Conservation (phyloP, 2,113 vertebrate species). For the Elachura formosa region DNA sequence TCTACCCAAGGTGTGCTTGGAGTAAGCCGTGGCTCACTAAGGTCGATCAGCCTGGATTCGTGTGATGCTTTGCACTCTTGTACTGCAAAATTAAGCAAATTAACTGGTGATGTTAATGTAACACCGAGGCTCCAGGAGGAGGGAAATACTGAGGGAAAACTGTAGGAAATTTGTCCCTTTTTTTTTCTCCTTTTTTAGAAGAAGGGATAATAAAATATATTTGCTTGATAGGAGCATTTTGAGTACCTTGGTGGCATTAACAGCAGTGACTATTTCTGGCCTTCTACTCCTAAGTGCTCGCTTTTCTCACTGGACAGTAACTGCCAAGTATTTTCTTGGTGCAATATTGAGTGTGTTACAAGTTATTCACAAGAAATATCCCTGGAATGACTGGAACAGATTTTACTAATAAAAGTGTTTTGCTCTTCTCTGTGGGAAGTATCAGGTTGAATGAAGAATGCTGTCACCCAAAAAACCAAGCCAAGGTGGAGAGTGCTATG, state of each 20-base stretch:
- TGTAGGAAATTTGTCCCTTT: not conserved
- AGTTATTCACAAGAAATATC: not conserved
- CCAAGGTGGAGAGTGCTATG: not conserved
- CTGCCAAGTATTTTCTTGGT: constrained; percentile 11
- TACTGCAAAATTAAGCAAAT: not conserved
- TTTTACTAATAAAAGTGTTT: not conserved
- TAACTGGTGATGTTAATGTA: not conserved
- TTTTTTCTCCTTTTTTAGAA: not conserved
- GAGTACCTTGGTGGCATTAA: not conserved
- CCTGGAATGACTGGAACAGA: not conserved
- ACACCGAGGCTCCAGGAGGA: not conserved
- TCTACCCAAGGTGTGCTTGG: not conserved
- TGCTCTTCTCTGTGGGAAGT: not conserved
- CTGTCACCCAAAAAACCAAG: not conserved
- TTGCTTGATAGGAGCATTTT: not conserved
- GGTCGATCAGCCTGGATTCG: not conserved
- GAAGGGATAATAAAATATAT: not conserved
- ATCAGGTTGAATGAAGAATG: not conserved
- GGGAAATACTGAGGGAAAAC: not conserved
- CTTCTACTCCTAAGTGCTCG: not conserved
- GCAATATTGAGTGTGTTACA: not conserved
- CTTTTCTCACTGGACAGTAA: not conserved
- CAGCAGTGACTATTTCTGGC: not conserved
- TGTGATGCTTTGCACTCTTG: not conserved
- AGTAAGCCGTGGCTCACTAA: not conserved